Conservation (phyloP, 2,797 vertebrate species). For the Myotis pilosus region DNA sequence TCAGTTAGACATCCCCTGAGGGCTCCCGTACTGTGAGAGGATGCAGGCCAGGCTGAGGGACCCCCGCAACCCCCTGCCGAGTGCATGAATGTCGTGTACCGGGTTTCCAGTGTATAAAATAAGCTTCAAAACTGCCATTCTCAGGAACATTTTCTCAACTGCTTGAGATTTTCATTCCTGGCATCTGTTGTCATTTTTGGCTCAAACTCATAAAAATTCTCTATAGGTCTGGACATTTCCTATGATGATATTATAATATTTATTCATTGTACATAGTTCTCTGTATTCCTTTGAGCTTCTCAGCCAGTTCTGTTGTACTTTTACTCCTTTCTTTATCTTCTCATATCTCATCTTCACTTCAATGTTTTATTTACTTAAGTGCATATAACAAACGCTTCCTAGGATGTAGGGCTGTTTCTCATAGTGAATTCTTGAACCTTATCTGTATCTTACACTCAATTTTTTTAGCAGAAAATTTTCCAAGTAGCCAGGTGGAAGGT, state of each 20-base stretch:
- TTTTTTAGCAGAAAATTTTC: not conserved
- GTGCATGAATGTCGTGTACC: too few relatives aligned
- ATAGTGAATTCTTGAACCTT: not conserved
- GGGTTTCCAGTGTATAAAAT: not conserved
- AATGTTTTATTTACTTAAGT: slow-evolving; percentile 4
- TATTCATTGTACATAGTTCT: not conserved
- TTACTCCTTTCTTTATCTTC: not conserved
- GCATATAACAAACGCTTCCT: not conserved
- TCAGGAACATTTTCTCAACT: not conserved
- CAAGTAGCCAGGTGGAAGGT: not conserved
- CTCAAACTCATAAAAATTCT: not conserved
- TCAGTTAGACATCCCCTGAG: too few relatives aligned
- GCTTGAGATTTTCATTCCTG: not conserved
- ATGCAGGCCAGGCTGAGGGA: too few relatives aligned
- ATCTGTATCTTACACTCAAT: not conserved
- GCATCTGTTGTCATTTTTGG: not conserved
- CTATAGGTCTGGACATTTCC: not conserved
- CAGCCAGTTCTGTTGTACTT: not conserved
- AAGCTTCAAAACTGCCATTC: not conserved
- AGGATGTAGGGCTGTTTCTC: slow-evolving; percentile 28
- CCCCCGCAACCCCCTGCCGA: too few relatives aligned
- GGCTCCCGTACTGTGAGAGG: too few relatives aligned
- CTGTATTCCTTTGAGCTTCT: not conserved
- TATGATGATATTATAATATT: not conserved
- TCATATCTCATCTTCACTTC: not conserved